phyloP scores from a whole-genome alignment of 2,888 invertebrate genomes.

The Allygus modestus region DNA sequence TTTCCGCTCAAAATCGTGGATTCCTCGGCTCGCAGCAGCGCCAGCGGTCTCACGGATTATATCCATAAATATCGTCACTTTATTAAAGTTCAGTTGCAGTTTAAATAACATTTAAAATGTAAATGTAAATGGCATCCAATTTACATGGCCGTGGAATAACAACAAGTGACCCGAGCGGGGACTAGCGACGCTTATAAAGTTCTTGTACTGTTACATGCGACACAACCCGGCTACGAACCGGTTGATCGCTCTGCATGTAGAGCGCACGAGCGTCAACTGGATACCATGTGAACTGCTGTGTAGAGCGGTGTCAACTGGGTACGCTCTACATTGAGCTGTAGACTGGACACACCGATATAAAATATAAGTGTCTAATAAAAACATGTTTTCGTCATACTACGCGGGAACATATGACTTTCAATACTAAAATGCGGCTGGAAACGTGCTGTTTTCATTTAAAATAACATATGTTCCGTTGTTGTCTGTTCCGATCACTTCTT shows the following conservation, averaged over 20 bases:
- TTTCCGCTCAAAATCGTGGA: constrained; percentile 47
- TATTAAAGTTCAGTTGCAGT: constrained; percentile 59
- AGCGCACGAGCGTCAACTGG: constrained; percentile 28
- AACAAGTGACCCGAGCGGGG: constrained; percentile 42
- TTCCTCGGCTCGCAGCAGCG: background rate
- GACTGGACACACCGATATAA: no score
- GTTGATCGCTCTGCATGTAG: constrained; percentile 33
- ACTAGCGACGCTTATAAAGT: constrained; percentile 53
- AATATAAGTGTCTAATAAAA: no score
- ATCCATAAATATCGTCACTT: constrained; percentile 45
- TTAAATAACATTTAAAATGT: constrained; percentile 59
- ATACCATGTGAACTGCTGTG: no score
- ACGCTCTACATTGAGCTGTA: no score
- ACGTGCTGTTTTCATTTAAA: no score
- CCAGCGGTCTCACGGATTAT: constrained; percentile 35
- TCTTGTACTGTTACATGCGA: constrained; percentile 46
- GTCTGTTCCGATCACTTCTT: no score
- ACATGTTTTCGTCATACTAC: no score
- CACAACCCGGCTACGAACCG: constrained; percentile 36
- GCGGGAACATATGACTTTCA: no score
- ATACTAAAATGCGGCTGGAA: no score
- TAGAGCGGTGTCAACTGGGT: no score
- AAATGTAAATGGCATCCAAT: constrained; percentile 46
- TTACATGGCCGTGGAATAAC: constrained; percentile 59
- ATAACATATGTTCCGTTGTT: no score